Evolutionary conservation across 2,797 vertebrate species (phyloP), one percentile per base, ranked within the genome.

Genomic region (Meriones psammophilus): DNA sequence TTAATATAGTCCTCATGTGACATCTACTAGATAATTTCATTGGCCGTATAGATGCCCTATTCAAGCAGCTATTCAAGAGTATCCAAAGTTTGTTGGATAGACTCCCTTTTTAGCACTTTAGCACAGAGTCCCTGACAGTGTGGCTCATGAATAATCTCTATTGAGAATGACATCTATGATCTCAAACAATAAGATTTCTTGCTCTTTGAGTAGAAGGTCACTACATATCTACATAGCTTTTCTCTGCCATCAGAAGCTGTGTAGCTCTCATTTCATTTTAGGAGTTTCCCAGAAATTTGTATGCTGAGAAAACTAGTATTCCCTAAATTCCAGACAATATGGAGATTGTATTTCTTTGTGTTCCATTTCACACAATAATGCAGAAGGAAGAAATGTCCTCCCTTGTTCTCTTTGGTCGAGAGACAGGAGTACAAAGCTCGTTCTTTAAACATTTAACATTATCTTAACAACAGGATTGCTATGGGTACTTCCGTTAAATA

Each of bases 171-270:
- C 26, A 60, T 1, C 20, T 54, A 30, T 56, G n/a, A 42, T 5
- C 24, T 69, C 14, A 84, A 26, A 77, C 46, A 60, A 13, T 4
- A 7, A 54, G 7, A 12, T 74, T 66, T 28, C 12, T 0, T 80
- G 5, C 8, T 10, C 9, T 33, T 46, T 80, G 28, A 2, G 28
- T 62, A 15, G 69, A 74, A 60, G 20, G 13, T 3, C 10, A 18
- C 0, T 68, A 4, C 1, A 2, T 3, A 17, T 26, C 4, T 14
- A 1, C 3, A 60, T 12, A 42, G 3, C 8, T 7, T 77, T 30
- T 56, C 33, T 50, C 39, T 77, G n/a, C 42, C 8, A 26, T 36
- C 33, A 6, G 3, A 28, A 4, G 6, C 1, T 69, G 10, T 69
- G 10, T 18, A 76, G 50, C 9, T 64, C 5, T 80, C 54, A 22